Base-by-base conservation (phyloP, 2,888 invertebrate species). In the Drosophila seclusa region DNA sequence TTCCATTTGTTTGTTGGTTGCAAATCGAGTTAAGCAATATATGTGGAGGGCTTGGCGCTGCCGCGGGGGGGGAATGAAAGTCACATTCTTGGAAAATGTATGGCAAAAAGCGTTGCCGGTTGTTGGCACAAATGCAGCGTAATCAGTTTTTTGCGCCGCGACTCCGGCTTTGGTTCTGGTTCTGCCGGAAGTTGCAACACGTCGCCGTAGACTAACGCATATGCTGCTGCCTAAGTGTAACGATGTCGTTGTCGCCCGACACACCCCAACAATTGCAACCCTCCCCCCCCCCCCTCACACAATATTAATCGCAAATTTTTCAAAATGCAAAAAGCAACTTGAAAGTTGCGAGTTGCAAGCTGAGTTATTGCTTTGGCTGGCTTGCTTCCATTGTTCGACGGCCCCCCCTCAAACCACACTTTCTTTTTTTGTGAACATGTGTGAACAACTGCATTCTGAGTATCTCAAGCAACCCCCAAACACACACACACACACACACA, bases 101-200 rank as follows among this genome's bases (percentile, higher is more conserved):
- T 77, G 63, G 77, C 73, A 77, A 85, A 82, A 83, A 83, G 67
- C 78, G 67, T 65, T 76, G 82, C 79, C 85, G 79, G 82, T 81
- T 78, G 78, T 74, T 84, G 80, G 60, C 82, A 75, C 76, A 81
- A 81, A 79, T 83, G 87, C 89, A 68, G 77, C 80, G 77, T 89
- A 87, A 89, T 89, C 89, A 87, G 75, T 85, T 89, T 45, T 82
- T 74, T 87, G 84, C 71, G 38, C 50, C 40, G 42, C 59, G 55
- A n/a, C 52, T 71, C 24, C 73, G 55, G 42, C 76, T 24, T 18
- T 7, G 27, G 24, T 11, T 27, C 4, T 34, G 55, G 21, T 40
- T 38, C 54, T 79, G 76, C 83, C 88, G 89, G 84, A 83, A 89
- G 87, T 89, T 89, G 89, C 83, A 83, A 87, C 83, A 87, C 88